Evolutionary conservation across 2,888 invertebrate genomes (phyloP).

Genomic region (Epinotia demarniana): DNA sequence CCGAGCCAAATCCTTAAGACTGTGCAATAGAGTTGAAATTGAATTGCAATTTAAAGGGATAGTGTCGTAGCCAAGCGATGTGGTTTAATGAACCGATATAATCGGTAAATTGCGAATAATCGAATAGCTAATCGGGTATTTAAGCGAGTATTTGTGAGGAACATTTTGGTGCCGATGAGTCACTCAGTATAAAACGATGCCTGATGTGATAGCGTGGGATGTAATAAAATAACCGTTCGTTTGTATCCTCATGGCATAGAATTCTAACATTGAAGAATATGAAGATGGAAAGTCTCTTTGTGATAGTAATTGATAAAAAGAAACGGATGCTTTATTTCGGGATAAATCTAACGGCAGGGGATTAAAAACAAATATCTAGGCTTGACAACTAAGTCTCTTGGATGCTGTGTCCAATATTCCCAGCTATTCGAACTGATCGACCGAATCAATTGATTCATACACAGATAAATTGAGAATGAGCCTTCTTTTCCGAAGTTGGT

Average conservation of each 20-base stretch:
- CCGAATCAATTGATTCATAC: too few species aligned
- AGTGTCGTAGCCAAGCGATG: conserved; percentile 24
- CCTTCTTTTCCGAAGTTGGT: too few species aligned
- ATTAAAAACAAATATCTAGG: too few species aligned
- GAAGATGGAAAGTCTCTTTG: not conserved
- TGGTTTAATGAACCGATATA: conserved; percentile 36
- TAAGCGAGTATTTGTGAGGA: conserved; percentile 11
- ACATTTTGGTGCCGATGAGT: conserved; percentile 7
- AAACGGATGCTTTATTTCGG: not conserved
- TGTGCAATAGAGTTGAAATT: not conserved
- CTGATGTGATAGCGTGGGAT: not conserved
- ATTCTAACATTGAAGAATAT: not conserved
- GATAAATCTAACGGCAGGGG: not conserved
- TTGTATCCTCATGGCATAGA: not conserved
- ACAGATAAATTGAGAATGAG: too few species aligned
- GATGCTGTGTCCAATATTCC: too few species aligned
- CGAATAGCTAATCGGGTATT: conserved; percentile 11
- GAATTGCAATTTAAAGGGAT: not conserved
- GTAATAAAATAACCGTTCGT: conserved; percentile 8
- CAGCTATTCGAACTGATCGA: too few species aligned
- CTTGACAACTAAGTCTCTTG: too few species aligned
- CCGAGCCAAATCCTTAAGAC: not conserved
- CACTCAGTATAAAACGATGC: not conserved
- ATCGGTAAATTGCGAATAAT: conserved; percentile 41
- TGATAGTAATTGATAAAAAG: not conserved